Base-by-base conservation (phyloP, 2,113 vertebrate genomes). In the Fukomys damarensis region DNA sequence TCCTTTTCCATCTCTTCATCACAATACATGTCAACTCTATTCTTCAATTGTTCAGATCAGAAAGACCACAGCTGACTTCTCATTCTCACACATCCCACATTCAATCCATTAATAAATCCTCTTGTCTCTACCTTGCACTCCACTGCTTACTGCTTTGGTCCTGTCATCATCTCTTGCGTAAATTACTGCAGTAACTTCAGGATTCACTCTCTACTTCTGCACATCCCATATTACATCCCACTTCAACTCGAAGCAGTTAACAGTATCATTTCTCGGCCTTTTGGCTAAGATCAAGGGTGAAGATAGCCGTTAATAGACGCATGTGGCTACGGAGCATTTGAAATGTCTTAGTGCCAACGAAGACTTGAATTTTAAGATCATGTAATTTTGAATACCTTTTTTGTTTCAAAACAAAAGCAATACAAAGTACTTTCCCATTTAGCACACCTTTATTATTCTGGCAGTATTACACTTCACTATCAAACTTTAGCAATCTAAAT, bases 311-410 rank as follows among this genome's bases (percentile, higher is more conserved):
- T 56, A 80, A 26, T 52, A 80, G 54, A 43, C 30, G 43, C 22
- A n/a, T 7, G 41, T 49, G 32, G 46, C 46, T 65, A 84, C 1
- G 41, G 61, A 16, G 7, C 43, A 83, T 26, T 41, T 86, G 35
- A 68, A 92, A 81, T 32, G 74, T 32, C 16, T 38, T 38, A 59
- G 9, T 74, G 30, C 4, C 3, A 94, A n/a, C 22, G 17, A 81
- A 59, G 56, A 28, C 59, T 28, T 86, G 22, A 77, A 93, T 91
- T 79, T 82, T 90, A 49, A 38, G 84, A 22, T 46, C 70, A 68
- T 38, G 68, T 68, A 41, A 87, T 70, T 86, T 93, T 91, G 87
- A 87, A 84, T 61, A 58, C n/a, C n/a, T n/a, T n/a, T n/a, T n/a
- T n/a, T 41, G 13, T n/a, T 83, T 58, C 52, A 91, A 74, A 92